Evolutionary conservation across 37 sponge, comb jelly and placozoan genomes (phyloP).

Genomic region (Halichondria panicea): DNA sequence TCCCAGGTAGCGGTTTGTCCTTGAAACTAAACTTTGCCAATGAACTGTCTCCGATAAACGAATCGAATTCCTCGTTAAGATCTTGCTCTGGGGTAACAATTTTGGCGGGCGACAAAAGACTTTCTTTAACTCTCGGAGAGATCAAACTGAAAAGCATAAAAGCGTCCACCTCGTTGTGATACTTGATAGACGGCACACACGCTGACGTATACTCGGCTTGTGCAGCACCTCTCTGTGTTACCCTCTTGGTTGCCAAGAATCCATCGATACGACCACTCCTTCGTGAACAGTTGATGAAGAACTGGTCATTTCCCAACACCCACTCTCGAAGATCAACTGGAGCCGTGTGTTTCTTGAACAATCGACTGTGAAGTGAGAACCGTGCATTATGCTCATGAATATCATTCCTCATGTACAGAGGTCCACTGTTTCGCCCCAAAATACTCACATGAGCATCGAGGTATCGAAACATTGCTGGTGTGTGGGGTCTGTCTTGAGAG

Average conservation of each 20-base stretch:
- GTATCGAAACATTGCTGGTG: conserved; percentile 37
- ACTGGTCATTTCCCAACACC: conserved; percentile 42
- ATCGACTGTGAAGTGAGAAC: conserved; percentile 42
- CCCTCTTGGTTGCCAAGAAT: not conserved
- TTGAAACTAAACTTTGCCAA: not conserved
- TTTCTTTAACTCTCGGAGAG: not conserved
- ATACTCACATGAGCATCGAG: conserved; percentile 24
- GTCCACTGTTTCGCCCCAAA: conserved; percentile 31
- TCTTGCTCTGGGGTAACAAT: not conserved
- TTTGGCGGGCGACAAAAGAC: not conserved
- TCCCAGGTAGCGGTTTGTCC: too few species aligned
- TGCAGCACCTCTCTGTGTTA: not conserved
- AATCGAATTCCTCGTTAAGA: not conserved
- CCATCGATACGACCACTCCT: not conserved
- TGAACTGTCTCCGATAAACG: not conserved
- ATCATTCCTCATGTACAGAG: conserved; percentile 28
- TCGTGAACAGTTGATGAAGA: conserved; percentile 53
- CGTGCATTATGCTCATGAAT: conserved; percentile 4
- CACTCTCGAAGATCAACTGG: conserved; percentile 19
- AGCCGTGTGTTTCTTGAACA: not conserved
- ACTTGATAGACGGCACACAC: conserved; percentile 10
- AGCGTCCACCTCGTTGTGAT: conserved; percentile 8
- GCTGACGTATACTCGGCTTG: conserved; percentile 10
- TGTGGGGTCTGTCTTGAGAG: not conserved
- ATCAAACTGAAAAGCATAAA: conserved; percentile 44